phyloP scores from a whole-genome alignment of 2,797 vertebrate genomes.

The Neostethus bicornis region DNA sequence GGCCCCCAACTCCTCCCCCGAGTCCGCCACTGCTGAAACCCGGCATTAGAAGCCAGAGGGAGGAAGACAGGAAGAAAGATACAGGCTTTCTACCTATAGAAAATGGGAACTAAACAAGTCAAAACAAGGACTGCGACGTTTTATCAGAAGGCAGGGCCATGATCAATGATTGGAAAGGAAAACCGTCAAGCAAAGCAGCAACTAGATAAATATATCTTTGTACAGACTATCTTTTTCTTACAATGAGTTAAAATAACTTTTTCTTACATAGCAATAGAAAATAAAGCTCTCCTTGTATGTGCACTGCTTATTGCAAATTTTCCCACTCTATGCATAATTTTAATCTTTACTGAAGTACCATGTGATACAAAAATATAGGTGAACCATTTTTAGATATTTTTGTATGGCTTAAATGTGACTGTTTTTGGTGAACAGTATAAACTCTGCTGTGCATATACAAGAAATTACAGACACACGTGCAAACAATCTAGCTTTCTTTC shows the following conservation, averaged over 20 bases:
- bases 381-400: slow-evolving; percentile 73
- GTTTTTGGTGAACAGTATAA: slow-evolving; percentile 70
- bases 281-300: slow-evolving; percentile 37
- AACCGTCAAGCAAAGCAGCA: slow-evolving; percentile 54
- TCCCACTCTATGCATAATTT: slow-evolving; percentile 57
- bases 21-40: slow-evolving; percentile 79
- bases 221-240: slow-evolving; percentile 17
- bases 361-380: slow-evolving; percentile 79
- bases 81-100: slow-evolving; percentile 53
- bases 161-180: slow-evolving; percentile 28
- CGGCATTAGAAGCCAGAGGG: slow-evolving; percentile 73
- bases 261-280: slow-evolving; percentile 28
- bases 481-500: slow-evolving; percentile 22
- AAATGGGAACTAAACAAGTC: slow-evolving; percentile 44
- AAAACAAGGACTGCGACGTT: slow-evolving; percentile 44
- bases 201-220: slow-evolving; percentile 13
- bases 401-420: slow-evolving; percentile 79
- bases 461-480: slow-evolving; percentile 25
- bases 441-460: slow-evolving; percentile 30
- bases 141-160: slow-evolving; percentile 52
- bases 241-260: slow-evolving; percentile 28
- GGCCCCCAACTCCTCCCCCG: slow-evolving; percentile 77
- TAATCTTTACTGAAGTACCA: slow-evolving; percentile 48
- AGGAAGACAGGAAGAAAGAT: slow-evolving; percentile 55
- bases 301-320: slow-evolving; percentile 39